These are phyloP conservation scores for Tachyglossus aculeatus DNA, from an alignment of 2,797 vertebrate genomes.

Conservation along the genomic window DNA sequence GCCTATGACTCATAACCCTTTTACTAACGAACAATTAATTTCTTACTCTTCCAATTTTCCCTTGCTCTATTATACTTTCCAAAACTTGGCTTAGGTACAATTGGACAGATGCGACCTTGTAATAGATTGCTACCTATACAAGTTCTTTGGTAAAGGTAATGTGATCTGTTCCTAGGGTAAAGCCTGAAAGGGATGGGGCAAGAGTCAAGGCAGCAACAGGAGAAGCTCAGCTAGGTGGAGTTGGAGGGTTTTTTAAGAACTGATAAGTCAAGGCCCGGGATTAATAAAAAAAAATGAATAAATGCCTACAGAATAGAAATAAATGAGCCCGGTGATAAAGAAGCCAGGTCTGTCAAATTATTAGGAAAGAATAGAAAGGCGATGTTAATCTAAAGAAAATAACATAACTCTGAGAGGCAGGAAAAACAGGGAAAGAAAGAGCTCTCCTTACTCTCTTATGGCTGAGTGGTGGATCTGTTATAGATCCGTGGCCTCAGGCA, in stretches of 20 bases:
- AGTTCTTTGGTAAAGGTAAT: neutral
- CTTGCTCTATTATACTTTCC: constrained; percentile 10
- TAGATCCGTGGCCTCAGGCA: neutral
- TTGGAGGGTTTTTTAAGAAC: neutral
- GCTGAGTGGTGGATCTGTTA: neutral
- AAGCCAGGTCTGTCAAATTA: neutral
- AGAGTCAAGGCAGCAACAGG: neutral
- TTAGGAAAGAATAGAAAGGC: neutral
- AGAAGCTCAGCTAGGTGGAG: neutral
- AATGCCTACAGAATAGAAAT: neutral
- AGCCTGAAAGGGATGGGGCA: neutral
- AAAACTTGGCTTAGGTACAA: neutral
- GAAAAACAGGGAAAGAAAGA: neutral
- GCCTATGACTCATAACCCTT: constrained; percentile 31
- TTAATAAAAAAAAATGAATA: neutral
- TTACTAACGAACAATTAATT: constrained; percentile 35
- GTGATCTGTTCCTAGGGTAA: neutral
- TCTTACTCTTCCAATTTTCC: constrained; percentile 4
- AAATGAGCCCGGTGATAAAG: neutral
- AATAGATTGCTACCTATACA: neutral
- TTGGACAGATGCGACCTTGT: neutral
- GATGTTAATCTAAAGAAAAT: neutral
- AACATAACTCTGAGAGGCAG: neutral
- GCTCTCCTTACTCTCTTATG: neutral
- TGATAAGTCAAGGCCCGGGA: neutral